Evolutionary conservation across 1,140 invertebrate genomes (phyloP).

Genomic region (Drosophila nigromelanica): DNA sequence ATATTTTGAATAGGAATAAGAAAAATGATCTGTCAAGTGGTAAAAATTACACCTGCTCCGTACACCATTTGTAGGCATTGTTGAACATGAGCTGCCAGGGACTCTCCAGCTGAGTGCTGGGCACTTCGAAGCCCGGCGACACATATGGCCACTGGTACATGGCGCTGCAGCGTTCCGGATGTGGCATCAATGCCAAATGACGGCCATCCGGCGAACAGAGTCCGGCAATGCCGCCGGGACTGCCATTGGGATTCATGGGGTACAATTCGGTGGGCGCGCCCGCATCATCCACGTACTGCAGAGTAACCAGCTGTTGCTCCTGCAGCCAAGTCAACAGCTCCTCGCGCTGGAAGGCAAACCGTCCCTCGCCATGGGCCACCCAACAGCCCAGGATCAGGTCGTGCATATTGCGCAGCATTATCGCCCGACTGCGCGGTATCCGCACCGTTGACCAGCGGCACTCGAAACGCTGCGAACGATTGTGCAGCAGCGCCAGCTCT

Average conservation of each 20-base stretch:
- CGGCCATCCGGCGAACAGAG: slow-evolving; percentile 95
- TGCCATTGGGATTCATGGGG: slow-evolving; percentile 97
- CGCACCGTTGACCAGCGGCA: slow-evolving; percentile 94
- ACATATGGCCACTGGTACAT: slow-evolving; percentile 94
- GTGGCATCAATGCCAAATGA: slow-evolving; percentile 99
- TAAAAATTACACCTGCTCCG: not conserved
- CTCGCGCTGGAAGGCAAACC: slow-evolving; percentile 86
- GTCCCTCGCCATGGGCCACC: slow-evolving; percentile 98
- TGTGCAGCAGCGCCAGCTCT: slow-evolving; percentile 92
- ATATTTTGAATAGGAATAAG: slow-evolving; percentile 9
- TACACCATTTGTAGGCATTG: slow-evolving; percentile 94
- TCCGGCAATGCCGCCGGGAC: slow-evolving; percentile 91
- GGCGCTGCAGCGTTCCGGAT: slow-evolving; percentile 95
- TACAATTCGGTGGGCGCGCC: slow-evolving; percentile 91
- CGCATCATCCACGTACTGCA: slow-evolving; percentile 93
- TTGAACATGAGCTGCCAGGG: slow-evolving; percentile 97
- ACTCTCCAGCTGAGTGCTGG: slow-evolving; percentile 85
- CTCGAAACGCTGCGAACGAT: slow-evolving; percentile 94
- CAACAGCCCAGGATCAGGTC: slow-evolving; percentile 94
- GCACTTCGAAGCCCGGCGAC: slow-evolving; percentile 84
- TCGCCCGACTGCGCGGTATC: slow-evolving; percentile 88
- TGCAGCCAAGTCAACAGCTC: slow-evolving; percentile 86
- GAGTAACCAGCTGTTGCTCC: slow-evolving; percentile 87
- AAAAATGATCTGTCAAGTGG: not conserved
- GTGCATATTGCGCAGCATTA: slow-evolving; percentile 96